These are phyloP conservation scores for Gastrophysa polygoni DNA, from an alignment of 2,888 invertebrate species.

Conservation along the genomic window DNA sequence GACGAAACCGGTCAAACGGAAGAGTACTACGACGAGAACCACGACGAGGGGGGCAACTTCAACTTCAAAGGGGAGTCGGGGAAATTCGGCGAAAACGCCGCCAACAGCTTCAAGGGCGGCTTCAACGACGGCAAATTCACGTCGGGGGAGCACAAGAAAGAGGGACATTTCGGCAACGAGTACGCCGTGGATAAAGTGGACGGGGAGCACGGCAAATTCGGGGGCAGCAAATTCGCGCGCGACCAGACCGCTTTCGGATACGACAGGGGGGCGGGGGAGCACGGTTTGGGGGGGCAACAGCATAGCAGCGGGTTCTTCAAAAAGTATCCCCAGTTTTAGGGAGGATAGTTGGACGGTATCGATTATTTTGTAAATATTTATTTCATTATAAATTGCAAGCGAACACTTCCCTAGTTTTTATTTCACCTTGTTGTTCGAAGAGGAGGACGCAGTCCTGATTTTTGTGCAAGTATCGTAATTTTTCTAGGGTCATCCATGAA, in stretches of 20 bases:
- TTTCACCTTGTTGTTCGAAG: too few species aligned
- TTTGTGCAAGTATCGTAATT: too few species aligned
- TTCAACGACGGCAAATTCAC: slow-evolving; percentile 65
- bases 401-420: too few species aligned
- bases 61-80: slow-evolving; percentile 64
- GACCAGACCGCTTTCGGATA: slow-evolving; percentile 64
- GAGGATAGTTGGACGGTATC: too few species aligned
- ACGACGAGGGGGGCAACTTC: slow-evolving; percentile 68
- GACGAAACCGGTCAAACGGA: slow-evolving; percentile 71
- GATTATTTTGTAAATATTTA: neutral
- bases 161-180: slow-evolving; percentile 64
- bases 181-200: slow-evolving; percentile 65
- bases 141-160: slow-evolving; percentile 62
- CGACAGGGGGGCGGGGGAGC: slow-evolving; percentile 67
- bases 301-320: slow-evolving; percentile 65
- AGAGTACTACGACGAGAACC: slow-evolving; percentile 69
- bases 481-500: too few species aligned
- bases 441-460: too few species aligned
- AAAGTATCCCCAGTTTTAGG: slow-evolving; percentile 59
- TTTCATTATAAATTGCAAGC: neutral
- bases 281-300: slow-evolving; percentile 66
- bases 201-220: slow-evolving; percentile 66
- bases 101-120: slow-evolving; percentile 65
- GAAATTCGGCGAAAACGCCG: slow-evolving; percentile 64
- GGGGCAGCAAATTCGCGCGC: slow-evolving; percentile 65